These are phyloP conservation scores for Montifringilla adamsi DNA, from an alignment of 2,113 vertebrate species.

Conservation along the genomic window DNA sequence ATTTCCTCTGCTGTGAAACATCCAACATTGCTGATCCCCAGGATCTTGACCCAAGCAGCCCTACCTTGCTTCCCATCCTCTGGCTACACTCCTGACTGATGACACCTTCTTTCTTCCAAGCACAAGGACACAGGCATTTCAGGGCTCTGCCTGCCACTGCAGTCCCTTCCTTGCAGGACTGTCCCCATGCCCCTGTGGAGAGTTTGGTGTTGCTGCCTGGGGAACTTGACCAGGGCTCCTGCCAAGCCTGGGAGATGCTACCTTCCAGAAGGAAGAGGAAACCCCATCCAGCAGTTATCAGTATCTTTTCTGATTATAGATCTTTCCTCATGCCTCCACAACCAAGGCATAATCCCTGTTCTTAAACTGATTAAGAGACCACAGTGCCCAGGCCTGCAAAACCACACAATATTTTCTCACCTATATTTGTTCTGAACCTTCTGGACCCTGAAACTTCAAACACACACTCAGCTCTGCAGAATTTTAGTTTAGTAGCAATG, in stretches of 20 bases:
- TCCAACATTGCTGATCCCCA: not conserved
- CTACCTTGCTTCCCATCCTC: not conserved
- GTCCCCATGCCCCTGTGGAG: not conserved
- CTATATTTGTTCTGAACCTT: not conserved
- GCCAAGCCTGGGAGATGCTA: not conserved
- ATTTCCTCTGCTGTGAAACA: not conserved
- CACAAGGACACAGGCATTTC: not conserved
- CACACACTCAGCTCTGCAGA: not conserved
- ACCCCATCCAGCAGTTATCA: not conserved
- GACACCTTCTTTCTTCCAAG: not conserved
- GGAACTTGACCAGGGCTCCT: accelerated
- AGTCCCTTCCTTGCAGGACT: not conserved
- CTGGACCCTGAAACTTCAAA: not conserved
- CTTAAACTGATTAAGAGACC: not conserved
- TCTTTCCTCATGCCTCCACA: not conserved
- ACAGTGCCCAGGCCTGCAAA: not conserved
- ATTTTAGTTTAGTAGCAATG: not conserved
- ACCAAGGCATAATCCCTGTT: not conserved
- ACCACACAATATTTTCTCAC: not conserved
- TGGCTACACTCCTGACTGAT: not conserved
- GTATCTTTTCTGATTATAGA: not conserved
- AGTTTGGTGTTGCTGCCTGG: not conserved
- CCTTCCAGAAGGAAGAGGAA: not conserved
- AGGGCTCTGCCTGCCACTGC: not conserved
- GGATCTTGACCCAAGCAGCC: not conserved